Evolutionary conservation across 2,797 vertebrate genomes (phyloP).

Genomic region (Channallabes apus): DNA sequence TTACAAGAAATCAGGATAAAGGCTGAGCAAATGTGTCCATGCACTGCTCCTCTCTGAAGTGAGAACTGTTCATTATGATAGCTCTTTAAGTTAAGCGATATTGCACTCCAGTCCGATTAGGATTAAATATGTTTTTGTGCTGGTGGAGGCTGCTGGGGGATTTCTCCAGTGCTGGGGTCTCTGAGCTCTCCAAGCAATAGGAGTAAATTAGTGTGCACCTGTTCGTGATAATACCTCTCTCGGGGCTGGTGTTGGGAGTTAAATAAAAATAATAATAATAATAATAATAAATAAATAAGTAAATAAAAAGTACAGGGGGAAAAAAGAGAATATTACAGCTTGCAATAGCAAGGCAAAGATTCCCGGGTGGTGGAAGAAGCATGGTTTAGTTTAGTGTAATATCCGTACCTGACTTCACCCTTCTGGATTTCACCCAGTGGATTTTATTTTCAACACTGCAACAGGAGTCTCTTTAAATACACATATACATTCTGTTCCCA

Average conservation of each 20-base stretch:
- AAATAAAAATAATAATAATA: conserved; percentile 42
- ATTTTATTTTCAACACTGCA: conserved; percentile 14
- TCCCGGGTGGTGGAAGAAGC: conserved; percentile 32
- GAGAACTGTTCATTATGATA: conserved; percentile 44
- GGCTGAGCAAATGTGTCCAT: not conserved
- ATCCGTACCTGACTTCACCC: conserved; percentile 49
- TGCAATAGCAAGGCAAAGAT: conserved; percentile 50
- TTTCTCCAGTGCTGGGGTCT: conserved; percentile 69
- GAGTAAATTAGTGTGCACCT: conserved; percentile 87
- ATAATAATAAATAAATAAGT: conserved; percentile 41
- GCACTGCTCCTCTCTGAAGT: conserved; percentile 37
- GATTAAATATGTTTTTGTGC: conserved; percentile 57
- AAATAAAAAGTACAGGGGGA: conserved; percentile 50
- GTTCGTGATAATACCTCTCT: conserved; percentile 73
- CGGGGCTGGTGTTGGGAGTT: conserved; percentile 39
- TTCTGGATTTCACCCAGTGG: conserved; percentile 16
- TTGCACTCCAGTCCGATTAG: conserved; percentile 50
- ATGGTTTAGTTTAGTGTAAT: conserved; percentile 54
- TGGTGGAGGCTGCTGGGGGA: conserved; percentile 46
- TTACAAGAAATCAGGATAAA: conserved; percentile 36
- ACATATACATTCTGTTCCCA: not conserved
- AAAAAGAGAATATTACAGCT: conserved; percentile 55
- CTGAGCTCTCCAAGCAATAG: conserved; percentile 82
- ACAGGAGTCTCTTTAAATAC: not conserved
- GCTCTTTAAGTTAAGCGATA: conserved; percentile 55